These are phyloP conservation scores for Nemapogon koenigi DNA, from an alignment of 2,888 invertebrate species.

Conservation along the genomic window DNA sequence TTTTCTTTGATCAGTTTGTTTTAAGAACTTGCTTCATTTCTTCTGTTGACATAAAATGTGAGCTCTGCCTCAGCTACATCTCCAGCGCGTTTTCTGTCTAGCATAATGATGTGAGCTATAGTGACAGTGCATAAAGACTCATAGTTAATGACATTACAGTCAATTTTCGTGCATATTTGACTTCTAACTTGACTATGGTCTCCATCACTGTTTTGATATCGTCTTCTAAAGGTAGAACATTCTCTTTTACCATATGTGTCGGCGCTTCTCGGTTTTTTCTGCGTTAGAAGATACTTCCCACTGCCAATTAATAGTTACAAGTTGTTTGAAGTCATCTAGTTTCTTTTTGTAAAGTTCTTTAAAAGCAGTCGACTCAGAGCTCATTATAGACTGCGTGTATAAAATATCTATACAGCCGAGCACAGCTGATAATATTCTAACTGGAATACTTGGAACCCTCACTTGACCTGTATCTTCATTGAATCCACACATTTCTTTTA, in stretches of 20 bases:
- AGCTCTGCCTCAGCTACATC: constrained; percentile 11
- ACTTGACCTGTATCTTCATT: constrained; percentile 14
- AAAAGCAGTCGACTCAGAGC: too few relatives aligned
- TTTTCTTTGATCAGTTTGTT: constrained; percentile 3
- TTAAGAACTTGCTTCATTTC: too few relatives aligned
- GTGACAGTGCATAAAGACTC: constrained; percentile 8
- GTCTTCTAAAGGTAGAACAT: constrained; percentile 12
- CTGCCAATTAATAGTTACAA: background rate
- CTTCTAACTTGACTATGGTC: constrained; percentile 8
- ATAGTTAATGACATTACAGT: constrained; percentile 3
- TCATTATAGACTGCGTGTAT: too few relatives aligned
- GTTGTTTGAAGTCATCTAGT: too few relatives aligned
- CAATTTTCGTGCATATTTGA: constrained; percentile 6
- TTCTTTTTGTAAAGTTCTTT: too few relatives aligned
- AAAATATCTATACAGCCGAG: too few relatives aligned
- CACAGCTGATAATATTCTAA: constrained; percentile 11
- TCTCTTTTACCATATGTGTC: constrained; percentile 10
- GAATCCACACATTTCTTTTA: constrained; percentile 16
- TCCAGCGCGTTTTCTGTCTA: constrained; percentile 12
- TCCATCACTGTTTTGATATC: constrained; percentile 10
- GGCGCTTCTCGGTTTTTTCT: constrained; percentile 14
- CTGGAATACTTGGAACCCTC: constrained; percentile 13
- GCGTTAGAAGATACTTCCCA: constrained; percentile 16
- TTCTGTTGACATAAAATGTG: constrained; percentile 1
- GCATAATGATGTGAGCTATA: constrained; percentile 9